phyloP scores from a whole-genome alignment of 2,113 vertebrate species.

The Xiphophorus couchianus region DNA sequence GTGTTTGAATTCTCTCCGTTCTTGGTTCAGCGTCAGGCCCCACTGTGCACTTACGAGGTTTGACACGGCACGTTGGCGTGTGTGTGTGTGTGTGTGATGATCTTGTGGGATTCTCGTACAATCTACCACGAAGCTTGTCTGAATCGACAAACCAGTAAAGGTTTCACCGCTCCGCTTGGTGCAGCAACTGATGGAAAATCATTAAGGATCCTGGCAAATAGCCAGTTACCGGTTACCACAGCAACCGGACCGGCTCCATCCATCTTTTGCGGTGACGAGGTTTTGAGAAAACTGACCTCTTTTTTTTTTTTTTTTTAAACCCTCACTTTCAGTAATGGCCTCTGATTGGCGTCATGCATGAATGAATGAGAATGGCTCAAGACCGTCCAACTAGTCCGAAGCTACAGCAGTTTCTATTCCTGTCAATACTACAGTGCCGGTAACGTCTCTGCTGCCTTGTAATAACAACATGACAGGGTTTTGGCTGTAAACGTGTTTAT shows the following conservation, averaged over 20 bases:
- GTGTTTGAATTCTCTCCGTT: not conserved
- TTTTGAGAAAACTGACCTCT: slow-evolving; percentile 60
- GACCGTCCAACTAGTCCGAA: slow-evolving; percentile 41
- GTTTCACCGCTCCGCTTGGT: slow-evolving; percentile 52
- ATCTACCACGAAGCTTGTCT: slow-evolving; percentile 13
- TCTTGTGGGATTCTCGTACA: slow-evolving; percentile 26
- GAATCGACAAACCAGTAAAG: slow-evolving; percentile 15
- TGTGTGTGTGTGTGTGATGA: slow-evolving; percentile 23
- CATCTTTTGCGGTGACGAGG: slow-evolving; percentile 57
- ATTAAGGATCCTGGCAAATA: slow-evolving; percentile 79
- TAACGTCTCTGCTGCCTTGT: slow-evolving; percentile 6
- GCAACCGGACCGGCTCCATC: slow-evolving; percentile 71
- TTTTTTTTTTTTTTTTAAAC: slow-evolving; percentile 51
- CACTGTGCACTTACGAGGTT: not conserved
- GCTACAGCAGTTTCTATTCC: slow-evolving; percentile 11
- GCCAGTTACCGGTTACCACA: slow-evolving; percentile 77
- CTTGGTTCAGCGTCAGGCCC: not conserved
- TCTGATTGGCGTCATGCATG: slow-evolving; percentile 71
- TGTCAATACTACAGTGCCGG: not conserved
- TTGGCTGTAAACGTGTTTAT: slow-evolving; percentile 11
- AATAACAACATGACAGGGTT: slow-evolving; percentile 4
- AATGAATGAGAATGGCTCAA: slow-evolving; percentile 66
- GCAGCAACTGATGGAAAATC: slow-evolving; percentile 76
- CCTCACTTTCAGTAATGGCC: slow-evolving; percentile 64
- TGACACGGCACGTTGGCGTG: not conserved